A percentile compares a stretch with the other conserved stretches of the same genome.
phyloP scores from a whole-genome alignment of 1,140 invertebrate species.

The Pseudomyrmex sp. region DNA sequence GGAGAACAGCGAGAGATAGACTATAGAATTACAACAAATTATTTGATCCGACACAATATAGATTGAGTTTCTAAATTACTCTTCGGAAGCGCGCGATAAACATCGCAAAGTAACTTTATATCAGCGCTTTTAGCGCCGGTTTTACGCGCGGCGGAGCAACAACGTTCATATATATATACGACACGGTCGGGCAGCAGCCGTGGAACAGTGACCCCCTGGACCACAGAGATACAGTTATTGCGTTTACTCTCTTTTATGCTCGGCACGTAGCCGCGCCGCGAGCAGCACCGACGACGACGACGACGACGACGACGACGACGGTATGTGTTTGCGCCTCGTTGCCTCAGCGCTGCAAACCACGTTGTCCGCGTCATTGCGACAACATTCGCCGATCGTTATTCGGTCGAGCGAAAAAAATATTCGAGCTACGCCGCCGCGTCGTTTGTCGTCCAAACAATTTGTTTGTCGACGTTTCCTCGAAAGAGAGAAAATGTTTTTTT shows the following conservation, averaged over 20 bases:
- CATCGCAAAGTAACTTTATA: no score
- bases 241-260: conserved; percentile 71
- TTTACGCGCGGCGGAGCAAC: conserved; percentile 5
- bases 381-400: conserved; percentile 38
- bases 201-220: conserved; percentile 73
- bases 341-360: conserved; percentile 59
- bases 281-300: conserved; percentile 1
- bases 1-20: no score
- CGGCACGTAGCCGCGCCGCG: conserved; percentile 62
- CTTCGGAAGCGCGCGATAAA: no score
- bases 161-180: conserved; percentile 17
- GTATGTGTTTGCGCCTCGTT: conserved; percentile 1
- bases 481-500: no score
- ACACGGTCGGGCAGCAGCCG: conserved; percentile 61
- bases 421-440: background rate
- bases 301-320: background rate
- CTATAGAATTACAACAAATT: no score
- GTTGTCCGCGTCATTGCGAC: conserved; percentile 59
- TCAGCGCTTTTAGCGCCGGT: no score
- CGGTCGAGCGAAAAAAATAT: conserved; percentile 38
- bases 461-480: background rate
- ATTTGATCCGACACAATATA: no score
- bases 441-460: background rate
- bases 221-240: conserved; percentile 73
- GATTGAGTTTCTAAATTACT: no score